Evolutionary conservation across 1,140 invertebrate genomes (phyloP).

Genomic region (Hirudo medicinalis): DNA sequence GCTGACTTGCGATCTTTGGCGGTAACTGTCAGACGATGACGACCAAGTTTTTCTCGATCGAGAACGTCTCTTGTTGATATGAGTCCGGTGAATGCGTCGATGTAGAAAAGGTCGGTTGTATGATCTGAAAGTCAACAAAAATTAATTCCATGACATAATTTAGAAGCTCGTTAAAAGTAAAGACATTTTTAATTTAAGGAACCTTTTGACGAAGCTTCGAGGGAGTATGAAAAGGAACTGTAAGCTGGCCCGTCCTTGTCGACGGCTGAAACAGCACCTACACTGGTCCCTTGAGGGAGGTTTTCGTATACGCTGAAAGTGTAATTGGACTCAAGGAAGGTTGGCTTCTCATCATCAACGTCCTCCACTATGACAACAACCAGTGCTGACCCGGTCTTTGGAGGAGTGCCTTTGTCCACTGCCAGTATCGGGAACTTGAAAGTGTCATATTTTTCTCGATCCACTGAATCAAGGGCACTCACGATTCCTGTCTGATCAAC

Average conservation of each 20-base stretch:
- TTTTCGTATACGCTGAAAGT: conserved; percentile 21
- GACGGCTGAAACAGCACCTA: conserved; percentile 11
- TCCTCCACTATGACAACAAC: conserved; percentile 21
- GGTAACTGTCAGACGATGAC: conserved; percentile 18
- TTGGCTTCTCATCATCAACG: conserved; percentile 21
- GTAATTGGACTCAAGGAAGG: conserved; percentile 14
- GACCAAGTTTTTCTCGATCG: conserved; percentile 14
- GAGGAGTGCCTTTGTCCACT: conserved; percentile 74
- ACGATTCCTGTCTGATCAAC: conserved; percentile 12
- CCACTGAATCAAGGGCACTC: conserved; percentile 43
- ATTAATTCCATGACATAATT: too few species aligned
- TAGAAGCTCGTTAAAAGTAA: too few species aligned
- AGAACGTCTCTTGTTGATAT: conserved; percentile 18
- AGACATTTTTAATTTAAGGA: not conserved
- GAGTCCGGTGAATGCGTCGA: conserved; percentile 15
- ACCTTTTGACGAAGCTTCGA: not conserved
- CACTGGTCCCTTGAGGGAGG: not conserved
- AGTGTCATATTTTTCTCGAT: conserved; percentile 60
- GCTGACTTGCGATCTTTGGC: conserved; percentile 18
- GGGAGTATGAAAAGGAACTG: conserved; percentile 16
- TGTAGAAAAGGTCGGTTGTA: conserved; percentile 12
- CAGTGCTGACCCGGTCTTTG: conserved; percentile 54
- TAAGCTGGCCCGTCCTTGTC: conserved; percentile 19
- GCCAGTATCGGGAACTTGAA: conserved; percentile 73
- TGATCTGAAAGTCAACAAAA: too few species aligned